Evolutionary conservation across 2,113 vertebrate genomes (phyloP).

Genomic region (Chloroceryle aenea): DNA sequence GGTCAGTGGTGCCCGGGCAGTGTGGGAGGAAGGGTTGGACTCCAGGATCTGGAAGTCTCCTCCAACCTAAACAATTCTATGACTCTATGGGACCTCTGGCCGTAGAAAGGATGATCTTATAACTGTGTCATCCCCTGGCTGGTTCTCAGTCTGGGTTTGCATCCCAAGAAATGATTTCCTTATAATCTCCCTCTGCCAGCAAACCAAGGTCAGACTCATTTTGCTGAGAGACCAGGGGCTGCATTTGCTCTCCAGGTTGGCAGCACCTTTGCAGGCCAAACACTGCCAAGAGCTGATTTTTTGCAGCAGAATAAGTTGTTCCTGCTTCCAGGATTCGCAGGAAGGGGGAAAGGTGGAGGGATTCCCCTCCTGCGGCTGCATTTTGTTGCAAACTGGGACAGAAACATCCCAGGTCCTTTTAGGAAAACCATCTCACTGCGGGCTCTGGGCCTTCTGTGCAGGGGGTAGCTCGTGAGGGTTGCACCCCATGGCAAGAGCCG

Average conservation of each 20-base stretch:
- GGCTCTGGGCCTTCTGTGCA: not conserved
- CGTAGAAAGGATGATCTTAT: accelerated
- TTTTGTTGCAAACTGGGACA: not conserved
- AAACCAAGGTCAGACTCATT: not conserved
- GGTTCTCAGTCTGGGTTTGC: not conserved
- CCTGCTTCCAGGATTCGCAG: accelerated
- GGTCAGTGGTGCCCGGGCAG: not conserved
- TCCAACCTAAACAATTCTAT: not conserved
- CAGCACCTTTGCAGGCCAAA: not conserved
- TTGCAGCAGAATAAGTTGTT: not conserved
- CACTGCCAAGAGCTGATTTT: not conserved
- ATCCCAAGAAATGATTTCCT: not conserved
- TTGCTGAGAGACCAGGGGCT: not conserved
- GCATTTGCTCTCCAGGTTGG: not conserved
- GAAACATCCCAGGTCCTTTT: not conserved
- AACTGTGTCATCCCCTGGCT: not conserved
- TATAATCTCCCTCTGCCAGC: not conserved
- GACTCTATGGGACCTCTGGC: not conserved
- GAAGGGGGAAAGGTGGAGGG: not conserved
- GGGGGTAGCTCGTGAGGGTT: not conserved
- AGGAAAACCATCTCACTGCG: not conserved
- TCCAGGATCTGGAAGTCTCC: not conserved
- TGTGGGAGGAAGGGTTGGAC: not conserved
- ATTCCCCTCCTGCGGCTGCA: not conserved
- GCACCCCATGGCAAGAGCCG: accelerated